Evolutionary conservation across 2,888 invertebrate species (phyloP).

Genomic region (Cataglyphis altisquamis): DNA sequence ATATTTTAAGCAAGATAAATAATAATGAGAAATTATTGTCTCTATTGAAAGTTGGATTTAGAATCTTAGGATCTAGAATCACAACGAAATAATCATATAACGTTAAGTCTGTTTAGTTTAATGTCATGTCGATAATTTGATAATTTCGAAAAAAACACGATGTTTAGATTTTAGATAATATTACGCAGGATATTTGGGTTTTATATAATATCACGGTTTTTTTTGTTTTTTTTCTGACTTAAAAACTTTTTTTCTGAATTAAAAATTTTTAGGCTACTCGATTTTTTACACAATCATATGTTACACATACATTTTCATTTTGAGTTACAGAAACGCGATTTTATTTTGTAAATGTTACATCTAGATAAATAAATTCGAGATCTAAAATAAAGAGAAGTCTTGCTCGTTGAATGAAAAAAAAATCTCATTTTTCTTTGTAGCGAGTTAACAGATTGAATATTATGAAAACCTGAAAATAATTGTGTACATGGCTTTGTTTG

Average conservation of each 20-base stretch:
- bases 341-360: constrained; percentile 10
- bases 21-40: background rate
- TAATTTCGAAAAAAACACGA: background rate
- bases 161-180: background rate
- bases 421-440: constrained; percentile 21
- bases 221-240: background rate
- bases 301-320: background rate
- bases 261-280: background rate
- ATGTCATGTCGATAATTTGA: background rate
- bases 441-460: constrained; percentile 39
- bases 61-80: background rate
- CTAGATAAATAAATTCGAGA: constrained; percentile 9
- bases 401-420: constrained; percentile 7
- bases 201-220: background rate
- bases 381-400: background rate
- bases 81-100: background rate
- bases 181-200: background rate
- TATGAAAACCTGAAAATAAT: constrained; percentile 32
- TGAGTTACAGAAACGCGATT: background rate
- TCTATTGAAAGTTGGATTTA: background rate
- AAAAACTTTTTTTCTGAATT: background rate
- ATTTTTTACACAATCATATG: background rate
- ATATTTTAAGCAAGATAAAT: background rate
- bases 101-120: background rate
- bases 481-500: constrained; percentile 3